These are phyloP conservation scores for Atta texana DNA, from an alignment of 1,140 invertebrate genomes.

Conservation along the genomic window DNA sequence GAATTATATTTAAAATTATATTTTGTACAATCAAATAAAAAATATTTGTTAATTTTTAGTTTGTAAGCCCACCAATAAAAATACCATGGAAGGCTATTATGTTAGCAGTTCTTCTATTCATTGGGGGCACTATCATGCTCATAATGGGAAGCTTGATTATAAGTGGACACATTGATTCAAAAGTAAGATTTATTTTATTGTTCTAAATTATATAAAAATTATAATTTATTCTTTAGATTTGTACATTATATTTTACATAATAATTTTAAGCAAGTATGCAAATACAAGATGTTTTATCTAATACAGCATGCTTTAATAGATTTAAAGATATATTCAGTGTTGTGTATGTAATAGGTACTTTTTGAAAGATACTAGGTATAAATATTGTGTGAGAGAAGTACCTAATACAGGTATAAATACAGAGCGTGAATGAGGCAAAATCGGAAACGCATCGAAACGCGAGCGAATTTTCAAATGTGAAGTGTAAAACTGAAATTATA, in stretches of 20 bases:
- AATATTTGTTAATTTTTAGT: conserved; percentile 81
- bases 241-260: neutral
- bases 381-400: too few relatives aligned
- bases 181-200: conserved; percentile 85
- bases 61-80: conserved; percentile 87
- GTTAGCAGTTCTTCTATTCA: conserved; percentile 91
- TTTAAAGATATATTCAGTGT: neutral
- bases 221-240: too few relatives aligned
- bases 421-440: too few relatives aligned
- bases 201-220: conserved; percentile 2
- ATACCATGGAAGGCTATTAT: conserved; percentile 94
- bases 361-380: too few relatives aligned
- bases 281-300: neutral
- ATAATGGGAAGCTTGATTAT: conserved; percentile 92
- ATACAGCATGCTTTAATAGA: neutral
- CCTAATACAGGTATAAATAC: too few relatives aligned
- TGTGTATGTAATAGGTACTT: too few relatives aligned
- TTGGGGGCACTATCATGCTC: conserved; percentile 91
- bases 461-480: too few relatives aligned
- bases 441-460: too few relatives aligned
- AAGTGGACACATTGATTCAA: conserved; percentile 91
- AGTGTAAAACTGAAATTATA: too few relatives aligned
- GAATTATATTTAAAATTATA: neutral
- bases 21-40: neutral
- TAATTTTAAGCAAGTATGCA: conserved; percentile 2